Percentiles rank a stretch among this genome's conserved stretches.
These are phyloP conservation scores for Drosophila kokeensis DNA, from an alignment of 2,888 invertebrate genomes.

Conservation along the genomic window DNA sequence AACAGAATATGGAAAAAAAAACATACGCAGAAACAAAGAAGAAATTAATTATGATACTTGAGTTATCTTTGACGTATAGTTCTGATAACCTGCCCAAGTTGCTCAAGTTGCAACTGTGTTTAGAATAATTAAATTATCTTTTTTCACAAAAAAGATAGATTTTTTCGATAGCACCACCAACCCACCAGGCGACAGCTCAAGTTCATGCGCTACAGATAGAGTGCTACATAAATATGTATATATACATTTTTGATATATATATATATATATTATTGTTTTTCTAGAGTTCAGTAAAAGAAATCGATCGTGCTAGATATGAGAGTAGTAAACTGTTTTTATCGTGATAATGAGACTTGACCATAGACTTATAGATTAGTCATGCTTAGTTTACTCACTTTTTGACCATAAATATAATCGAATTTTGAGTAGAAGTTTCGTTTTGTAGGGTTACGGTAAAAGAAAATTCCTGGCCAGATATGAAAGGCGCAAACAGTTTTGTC, in stretches of 20 bases:
- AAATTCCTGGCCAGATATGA: background rate
- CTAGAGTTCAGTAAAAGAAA: slow-evolving; percentile 7
- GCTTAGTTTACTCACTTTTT: slow-evolving; percentile 26
- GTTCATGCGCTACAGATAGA: slow-evolving; percentile 35
- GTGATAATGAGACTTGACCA: slow-evolving; percentile 48
- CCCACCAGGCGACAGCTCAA: slow-evolving; percentile 32
- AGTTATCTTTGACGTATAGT: slow-evolving; percentile 75
- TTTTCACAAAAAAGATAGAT: slow-evolving; percentile 23
- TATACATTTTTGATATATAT: background rate
- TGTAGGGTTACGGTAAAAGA: background rate
- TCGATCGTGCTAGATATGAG: slow-evolving; percentile 40
- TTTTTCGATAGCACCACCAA: slow-evolving; percentile 43
- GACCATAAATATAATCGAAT: slow-evolving; percentile 10
- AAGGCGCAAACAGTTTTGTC: background rate
- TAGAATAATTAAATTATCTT: slow-evolving; percentile 67
- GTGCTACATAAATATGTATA: slow-evolving; percentile 1
- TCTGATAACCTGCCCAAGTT: slow-evolving; percentile 58
- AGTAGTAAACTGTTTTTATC: slow-evolving; percentile 47
- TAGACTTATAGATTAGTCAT: slow-evolving; percentile 41
- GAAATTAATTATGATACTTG: slow-evolving; percentile 77
- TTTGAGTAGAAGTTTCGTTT: background rate
- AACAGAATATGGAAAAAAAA: slow-evolving; percentile 11
- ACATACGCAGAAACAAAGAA: slow-evolving; percentile 35
- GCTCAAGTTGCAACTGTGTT: slow-evolving; percentile 26
- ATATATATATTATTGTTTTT: slow-evolving; percentile 3